Conservation (phyloP, 2,113 vertebrate genomes). For the Chaetops frenatus region DNA sequence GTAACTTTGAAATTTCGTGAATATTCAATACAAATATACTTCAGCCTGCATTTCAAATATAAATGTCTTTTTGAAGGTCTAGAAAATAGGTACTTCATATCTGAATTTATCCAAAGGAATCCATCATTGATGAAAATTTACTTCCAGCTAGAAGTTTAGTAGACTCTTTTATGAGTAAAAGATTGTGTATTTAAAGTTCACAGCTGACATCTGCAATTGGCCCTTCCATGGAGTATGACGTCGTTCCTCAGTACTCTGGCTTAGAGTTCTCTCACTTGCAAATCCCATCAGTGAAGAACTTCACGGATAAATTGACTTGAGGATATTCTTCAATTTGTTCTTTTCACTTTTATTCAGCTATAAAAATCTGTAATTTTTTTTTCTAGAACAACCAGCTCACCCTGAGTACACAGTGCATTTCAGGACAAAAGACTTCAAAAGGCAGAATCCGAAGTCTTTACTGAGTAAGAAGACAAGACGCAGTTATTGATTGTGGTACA, state of each 20-base stretch:
- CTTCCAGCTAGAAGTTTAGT: neutral
- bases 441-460: neutral
- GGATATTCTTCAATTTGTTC: neutral
- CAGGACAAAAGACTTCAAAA: neutral
- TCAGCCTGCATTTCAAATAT: neutral
- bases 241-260: neutral
- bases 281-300: neutral
- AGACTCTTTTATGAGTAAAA: neutral
- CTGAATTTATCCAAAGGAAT: neutral
- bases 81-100: neutral
- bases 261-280: neutral
- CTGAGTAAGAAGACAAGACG: neutral
- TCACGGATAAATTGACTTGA: neutral
- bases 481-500: neutral
- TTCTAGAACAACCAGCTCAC: neutral
- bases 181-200: neutral
- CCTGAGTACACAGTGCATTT: neutral
- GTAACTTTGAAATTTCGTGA: neutral
- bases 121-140: neutral
- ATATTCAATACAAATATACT: neutral
- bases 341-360: neutral
- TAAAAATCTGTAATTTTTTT: neutral
- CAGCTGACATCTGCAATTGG: neutral
- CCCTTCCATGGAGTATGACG: neutral
- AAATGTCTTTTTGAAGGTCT: neutral